These are phyloP conservation scores for Trachymyrmex cornetzi DNA, from an alignment of 1,140 invertebrate species.

Conservation along the genomic window DNA sequence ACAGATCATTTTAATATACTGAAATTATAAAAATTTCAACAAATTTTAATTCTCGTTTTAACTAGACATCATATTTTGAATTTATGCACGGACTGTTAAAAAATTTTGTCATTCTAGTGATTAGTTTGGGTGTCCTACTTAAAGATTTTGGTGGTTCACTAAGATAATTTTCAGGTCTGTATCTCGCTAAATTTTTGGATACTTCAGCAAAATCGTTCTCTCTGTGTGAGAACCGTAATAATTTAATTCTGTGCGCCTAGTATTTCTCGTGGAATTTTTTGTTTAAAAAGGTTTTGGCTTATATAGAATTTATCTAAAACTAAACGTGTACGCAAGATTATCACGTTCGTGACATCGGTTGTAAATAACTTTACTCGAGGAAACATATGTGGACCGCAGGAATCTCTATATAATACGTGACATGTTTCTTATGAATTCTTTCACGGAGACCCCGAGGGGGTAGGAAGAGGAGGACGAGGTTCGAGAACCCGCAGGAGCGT, in stretches of 20 bases:
- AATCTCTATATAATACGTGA: slow-evolving; percentile 35
- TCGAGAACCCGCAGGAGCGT: slow-evolving; percentile 62
- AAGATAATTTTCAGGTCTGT: no score
- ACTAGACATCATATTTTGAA: background rate
- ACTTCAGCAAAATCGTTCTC: no score
- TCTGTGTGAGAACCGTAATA: background rate
- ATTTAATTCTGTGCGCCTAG: background rate
- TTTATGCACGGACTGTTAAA: no score
- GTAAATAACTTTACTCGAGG: slow-evolving; percentile 37
- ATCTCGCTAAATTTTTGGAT: no score
- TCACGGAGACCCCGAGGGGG: background rate
- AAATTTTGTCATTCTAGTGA: no score
- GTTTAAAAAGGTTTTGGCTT: background rate
- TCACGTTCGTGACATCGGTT: slow-evolving; percentile 13
- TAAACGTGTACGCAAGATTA: slow-evolving; percentile 30
- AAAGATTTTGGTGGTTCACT: no score
- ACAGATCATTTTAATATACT: background rate
- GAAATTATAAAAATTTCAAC: background rate
- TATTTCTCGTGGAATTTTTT: slow-evolving; percentile 19
- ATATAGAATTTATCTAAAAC: slow-evolving; percentile 8
- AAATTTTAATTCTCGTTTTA: background rate
- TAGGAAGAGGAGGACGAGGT: background rate
- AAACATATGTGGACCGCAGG: slow-evolving; percentile 43
- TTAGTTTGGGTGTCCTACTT: no score
- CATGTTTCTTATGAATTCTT: slow-evolving; percentile 64